Percentiles rank a stretch among this genome's conserved stretches.
These are phyloP conservation scores for Uropsilus gracilis DNA, from an alignment of 2,113 vertebrate genomes.

Conservation along the genomic window DNA sequence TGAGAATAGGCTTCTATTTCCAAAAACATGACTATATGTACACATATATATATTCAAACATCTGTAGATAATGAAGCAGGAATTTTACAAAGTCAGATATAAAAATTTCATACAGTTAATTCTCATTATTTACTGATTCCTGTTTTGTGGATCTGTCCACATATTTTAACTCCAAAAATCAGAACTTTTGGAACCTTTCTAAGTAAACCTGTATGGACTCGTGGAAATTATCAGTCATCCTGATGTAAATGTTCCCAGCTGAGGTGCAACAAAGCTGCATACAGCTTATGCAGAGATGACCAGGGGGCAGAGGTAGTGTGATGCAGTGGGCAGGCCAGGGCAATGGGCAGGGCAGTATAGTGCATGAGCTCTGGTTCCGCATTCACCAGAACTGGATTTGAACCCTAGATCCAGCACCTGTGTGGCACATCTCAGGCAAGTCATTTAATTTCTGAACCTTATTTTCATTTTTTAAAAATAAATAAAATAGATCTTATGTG, in stretches of 20 bases:
- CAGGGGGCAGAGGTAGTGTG: accelerated
- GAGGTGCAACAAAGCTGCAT: too few species aligned
- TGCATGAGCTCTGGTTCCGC: not conserved
- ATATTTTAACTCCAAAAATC: not conserved
- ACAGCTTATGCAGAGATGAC: not conserved
- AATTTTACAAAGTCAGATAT: not conserved
- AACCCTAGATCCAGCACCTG: not conserved
- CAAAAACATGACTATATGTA: not conserved
- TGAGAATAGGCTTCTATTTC: not conserved
- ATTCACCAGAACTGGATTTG: accelerated
- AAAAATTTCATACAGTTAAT: not conserved
- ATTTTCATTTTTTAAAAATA: not conserved
- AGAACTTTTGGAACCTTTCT: not conserved
- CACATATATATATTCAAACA: not conserved
- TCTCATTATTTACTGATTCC: not conserved
- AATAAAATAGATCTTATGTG: not conserved
- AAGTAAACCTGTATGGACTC: not conserved
- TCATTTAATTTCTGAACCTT: not conserved
- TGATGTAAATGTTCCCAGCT: accelerated
- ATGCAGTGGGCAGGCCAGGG: too few species aligned
- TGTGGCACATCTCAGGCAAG: not conserved
- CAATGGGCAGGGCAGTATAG: accelerated
- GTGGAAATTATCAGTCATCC: not conserved
- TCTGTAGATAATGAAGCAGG: not conserved
- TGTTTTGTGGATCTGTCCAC: not conserved